Base-by-base conservation (phyloP, 2,888 invertebrate genomes). In the Andrena trimmerana region DNA sequence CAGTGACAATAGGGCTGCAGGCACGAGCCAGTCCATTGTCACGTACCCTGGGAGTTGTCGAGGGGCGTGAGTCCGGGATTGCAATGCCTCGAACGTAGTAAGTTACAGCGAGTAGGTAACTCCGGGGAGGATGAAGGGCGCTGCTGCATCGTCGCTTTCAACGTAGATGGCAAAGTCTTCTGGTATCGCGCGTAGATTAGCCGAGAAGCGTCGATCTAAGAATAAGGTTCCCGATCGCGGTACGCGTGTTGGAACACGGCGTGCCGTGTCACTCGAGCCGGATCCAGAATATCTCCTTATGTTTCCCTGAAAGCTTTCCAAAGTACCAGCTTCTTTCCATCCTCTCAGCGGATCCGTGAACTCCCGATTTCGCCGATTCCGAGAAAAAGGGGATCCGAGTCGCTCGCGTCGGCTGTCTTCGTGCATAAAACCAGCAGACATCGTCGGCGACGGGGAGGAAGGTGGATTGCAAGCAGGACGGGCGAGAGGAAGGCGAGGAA, bases 261-360 rank as follows among this genome's bases (percentile, higher is more conserved):
- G n/a, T 52, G 24, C 20, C 27, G 31, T 69, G 36, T 66, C 42
- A 16, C 33, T 36, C 52, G 10, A n/a, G 20, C 31, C 31, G n/a
- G 54, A 42, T 48, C 48, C 33, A 27, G 70, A 70, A 69, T 77
- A 83, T 78, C 68, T 57, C 8, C 65, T 65, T 50, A 57, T 60
- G 73, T 73, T 69, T 66, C 59, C 70, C 29, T 84, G 76, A 84
- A 84, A 84, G 84, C 79, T 84, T 84, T 84, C 72, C 69, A 76
- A 73, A 76, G 76, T 84, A 84, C 48, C 76, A 70, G 73, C 70
- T 70, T 78, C 83, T 73, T 69, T 70, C 65, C 60, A 74, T 70
- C 70, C 73, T 70, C 63, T 71, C 67, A 57, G 42, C 31, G 74
- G 31, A 83, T 83, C 73, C 59, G 33, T 63, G 67, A 78, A 78